Evolutionary conservation across 2,797 vertebrate species (phyloP), one percentile per base, ranked within the genome.

Genomic region (Aphelocoma californica): DNA sequence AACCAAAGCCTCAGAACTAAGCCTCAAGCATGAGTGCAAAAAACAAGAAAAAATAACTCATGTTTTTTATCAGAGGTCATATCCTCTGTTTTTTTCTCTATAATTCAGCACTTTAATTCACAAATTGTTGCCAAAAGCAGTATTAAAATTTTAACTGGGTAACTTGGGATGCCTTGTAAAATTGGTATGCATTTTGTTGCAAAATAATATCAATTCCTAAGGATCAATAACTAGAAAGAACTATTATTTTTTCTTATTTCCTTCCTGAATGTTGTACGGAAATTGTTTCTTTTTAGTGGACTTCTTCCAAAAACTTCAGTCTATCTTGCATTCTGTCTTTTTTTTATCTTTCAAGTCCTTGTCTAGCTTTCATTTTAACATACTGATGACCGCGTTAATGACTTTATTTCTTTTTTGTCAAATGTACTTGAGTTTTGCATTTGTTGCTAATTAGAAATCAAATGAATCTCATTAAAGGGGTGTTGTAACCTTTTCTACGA

Each of bases 371-470:
- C 74, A 38, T 42, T 60, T 64, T 56, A 78, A 29, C 28, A 58
- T 79, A 51, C 32, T 74, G 57, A 85, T 71, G 73, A 88, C 71
- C 8, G 2, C 93, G 56, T 74, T 95, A 96, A 96, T 85, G 82
- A 74, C 81, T 94, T 93, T 74, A 81, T 94, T 96, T 94, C 32
- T 95, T 93, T 96, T 97, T 93, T 96, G 90, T 96, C 92, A 96
- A 80, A 95, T 72, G 50, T 75, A 84, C 87, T 97, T 84, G 69
- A 94, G 75, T 92, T 96, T 92, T 96, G 75, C 86, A 91, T 96
- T 95, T 95, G 72, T 95, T 95, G 72, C 61, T 95, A 96, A 96
- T 95, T 95, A 92, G 81, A 95, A 95, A 96, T 93, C 92, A 97
- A 93, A 95, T 96, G 18, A 95, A 95, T 93, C 83, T 94, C 92